A percentile compares a stretch with the other conserved stretches of the same genome.
Evolutionary conservation across 2,113 vertebrate genomes (phyloP).

Genomic region (Eudorcas thomsonii): DNA sequence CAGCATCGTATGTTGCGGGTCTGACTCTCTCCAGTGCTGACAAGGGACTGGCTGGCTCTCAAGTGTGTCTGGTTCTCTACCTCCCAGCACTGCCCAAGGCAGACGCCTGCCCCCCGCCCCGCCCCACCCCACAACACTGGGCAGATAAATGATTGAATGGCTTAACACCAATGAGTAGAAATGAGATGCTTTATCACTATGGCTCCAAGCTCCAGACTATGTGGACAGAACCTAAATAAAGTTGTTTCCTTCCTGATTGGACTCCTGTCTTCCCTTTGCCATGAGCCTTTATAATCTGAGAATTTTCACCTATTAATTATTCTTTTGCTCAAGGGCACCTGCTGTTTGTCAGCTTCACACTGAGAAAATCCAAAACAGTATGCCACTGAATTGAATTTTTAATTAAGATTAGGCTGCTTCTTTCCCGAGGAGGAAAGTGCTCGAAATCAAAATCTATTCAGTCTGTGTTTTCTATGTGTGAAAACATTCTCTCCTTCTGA

Average conservation of each 20-base stretch:
- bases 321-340: constrained; percentile 39
- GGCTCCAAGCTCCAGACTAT: neutral
- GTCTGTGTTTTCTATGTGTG: accelerated
- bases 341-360: neutral
- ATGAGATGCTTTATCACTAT: accelerated
- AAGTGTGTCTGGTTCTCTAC: accelerated
- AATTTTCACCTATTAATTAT: constrained; percentile 1
- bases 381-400: constrained; percentile 42
- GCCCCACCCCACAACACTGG: accelerated
- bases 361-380: constrained; percentile 12
- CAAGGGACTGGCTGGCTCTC: accelerated
- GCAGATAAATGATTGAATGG: accelerated
- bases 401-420: constrained; percentile 16
- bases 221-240: neutral
- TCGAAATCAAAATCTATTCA: accelerated
- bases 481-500: accelerated
- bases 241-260: accelerated
- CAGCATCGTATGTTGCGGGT: accelerated
- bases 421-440: neutral
- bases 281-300: neutral
- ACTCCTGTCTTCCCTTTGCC: neutral
- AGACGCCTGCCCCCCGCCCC: accelerated
- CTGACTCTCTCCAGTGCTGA: neutral
- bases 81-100: accelerated
- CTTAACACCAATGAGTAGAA: accelerated